Base-by-base conservation (phyloP, 2,888 invertebrate species). In the Auanema sp. region DNA sequence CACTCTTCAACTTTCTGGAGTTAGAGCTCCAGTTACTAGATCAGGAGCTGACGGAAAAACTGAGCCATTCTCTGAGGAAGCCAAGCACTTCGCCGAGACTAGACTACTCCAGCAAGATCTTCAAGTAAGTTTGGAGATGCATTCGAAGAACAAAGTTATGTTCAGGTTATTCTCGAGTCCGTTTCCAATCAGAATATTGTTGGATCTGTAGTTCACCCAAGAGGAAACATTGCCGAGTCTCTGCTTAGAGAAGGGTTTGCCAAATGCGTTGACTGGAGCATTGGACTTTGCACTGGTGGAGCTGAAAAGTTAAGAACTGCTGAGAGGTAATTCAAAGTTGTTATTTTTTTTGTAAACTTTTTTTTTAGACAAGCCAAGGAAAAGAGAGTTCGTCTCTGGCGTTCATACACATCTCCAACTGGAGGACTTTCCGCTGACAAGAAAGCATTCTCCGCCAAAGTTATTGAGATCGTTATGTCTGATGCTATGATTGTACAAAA, bases 1-100 rank as follows among this genome's bases (percentile, higher is more conserved):
- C 64, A 97, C 94, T 0, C 85, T 98, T 65, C 94, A 95, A 91
- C 89, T 98, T 70, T 92, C 95, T 57, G 98, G 98, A 66, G 93
- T 98, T 74, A 65, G 73, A 5, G 59, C 74, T 10, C 74, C 76
- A 57, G 61, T 71, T 14, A 69, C 68, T 18, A 53, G 68, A 24
- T 58, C 63, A 16, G 65, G 66, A 43, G 18, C 55, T 4, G 78
- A 78, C 21, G 76, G 77, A 23, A 89, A 90, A 69, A 72, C 84
- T 4, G 88, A 89, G 72, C 84, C 85, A 23, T 91, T 88, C 83
- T 91, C 91, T 0, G 92, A 93, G 78, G 95, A 98, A 85, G 96
- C 97, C 0, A 90, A 91, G 66, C 96, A 89, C 85, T 97, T 92
- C 85, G 91, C 93, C 0, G 98, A 99, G 85, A 89, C 90, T 1